These are phyloP conservation scores for Steromphala cineraria DNA, from an alignment of 2,888 invertebrate species.

Conservation along the genomic window DNA sequence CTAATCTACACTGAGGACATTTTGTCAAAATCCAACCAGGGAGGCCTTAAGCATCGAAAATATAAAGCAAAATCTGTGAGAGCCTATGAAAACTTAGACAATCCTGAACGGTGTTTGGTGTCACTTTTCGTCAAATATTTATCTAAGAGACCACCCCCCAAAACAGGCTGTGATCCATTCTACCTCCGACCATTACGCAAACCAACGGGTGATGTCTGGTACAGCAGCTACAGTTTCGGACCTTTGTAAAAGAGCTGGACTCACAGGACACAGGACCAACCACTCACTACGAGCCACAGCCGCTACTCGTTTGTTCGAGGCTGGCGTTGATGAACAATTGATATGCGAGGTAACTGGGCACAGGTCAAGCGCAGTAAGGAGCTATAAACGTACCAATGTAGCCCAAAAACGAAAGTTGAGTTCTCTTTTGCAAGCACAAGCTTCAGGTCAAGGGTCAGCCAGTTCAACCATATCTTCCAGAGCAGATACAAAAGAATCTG, in stretches of 20 bases:
- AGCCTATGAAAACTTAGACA: background rate
- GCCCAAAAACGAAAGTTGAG: constrained; percentile 18
- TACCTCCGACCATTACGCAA: constrained; percentile 4
- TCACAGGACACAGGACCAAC: constrained; percentile 20
- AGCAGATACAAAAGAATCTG: background rate
- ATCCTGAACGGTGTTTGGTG: background rate
- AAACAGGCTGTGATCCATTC: constrained; percentile 1
- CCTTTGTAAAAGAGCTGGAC: constrained; percentile 10
- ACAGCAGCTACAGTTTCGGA: background rate
- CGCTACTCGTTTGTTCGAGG: constrained; percentile 22
- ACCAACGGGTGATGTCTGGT: background rate
- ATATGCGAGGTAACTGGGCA: constrained; percentile 18
- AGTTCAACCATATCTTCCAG: no score
- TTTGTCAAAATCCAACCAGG: background rate
- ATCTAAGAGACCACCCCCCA: background rate
- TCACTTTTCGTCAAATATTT: no score
- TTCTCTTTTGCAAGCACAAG: background rate
- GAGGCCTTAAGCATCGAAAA: constrained; percentile 10
- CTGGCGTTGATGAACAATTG: constrained; percentile 27
- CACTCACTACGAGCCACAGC: constrained; percentile 24
- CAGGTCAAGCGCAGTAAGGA: constrained; percentile 6
- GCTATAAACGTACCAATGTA: constrained; percentile 15
- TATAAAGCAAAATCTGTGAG: background rate
- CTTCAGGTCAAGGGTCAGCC: background rate
- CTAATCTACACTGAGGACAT: background rate